Conservation (phyloP, 2,797 vertebrate species). For the Crenichthys baileyi region DNA sequence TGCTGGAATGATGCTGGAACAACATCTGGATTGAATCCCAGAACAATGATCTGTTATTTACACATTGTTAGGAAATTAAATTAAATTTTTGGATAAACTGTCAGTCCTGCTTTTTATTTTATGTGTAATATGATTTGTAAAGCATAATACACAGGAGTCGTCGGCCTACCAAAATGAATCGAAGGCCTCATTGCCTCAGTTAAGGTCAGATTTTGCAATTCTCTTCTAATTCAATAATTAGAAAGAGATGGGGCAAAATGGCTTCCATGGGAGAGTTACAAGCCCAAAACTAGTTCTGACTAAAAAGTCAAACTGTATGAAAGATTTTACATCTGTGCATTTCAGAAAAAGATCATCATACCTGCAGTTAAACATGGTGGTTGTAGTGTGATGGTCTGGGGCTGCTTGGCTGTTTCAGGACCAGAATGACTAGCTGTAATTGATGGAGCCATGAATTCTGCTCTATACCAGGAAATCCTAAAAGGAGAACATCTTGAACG, state of each 20-base stretch:
- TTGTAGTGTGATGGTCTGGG: no score
- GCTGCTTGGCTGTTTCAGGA: no score
- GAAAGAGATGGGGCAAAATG: neutral
- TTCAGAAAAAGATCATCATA: no score
- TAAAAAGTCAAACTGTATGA: neutral
- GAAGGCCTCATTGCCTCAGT: neutral
- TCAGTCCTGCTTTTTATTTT: no score
- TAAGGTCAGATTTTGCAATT: neutral
- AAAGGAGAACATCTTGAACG: no score
- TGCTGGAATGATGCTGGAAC: slow-evolving; percentile 48
- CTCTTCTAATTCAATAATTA: neutral
- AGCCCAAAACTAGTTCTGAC: neutral
- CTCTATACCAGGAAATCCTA: no score
- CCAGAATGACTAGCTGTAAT: no score
- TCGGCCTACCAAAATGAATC: neutral
- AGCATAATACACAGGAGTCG: neutral
- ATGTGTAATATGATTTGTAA: neutral
- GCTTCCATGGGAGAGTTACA: neutral
- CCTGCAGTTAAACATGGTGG: no score
- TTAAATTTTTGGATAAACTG: neutral
- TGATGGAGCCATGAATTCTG: no score
- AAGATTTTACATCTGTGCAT: no score
- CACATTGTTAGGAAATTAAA: no score
- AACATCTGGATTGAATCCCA: slow-evolving; percentile 4
- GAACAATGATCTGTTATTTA: neutral